Conservation (phyloP, 2,113 vertebrate species). For the Xerus inauris region DNA sequence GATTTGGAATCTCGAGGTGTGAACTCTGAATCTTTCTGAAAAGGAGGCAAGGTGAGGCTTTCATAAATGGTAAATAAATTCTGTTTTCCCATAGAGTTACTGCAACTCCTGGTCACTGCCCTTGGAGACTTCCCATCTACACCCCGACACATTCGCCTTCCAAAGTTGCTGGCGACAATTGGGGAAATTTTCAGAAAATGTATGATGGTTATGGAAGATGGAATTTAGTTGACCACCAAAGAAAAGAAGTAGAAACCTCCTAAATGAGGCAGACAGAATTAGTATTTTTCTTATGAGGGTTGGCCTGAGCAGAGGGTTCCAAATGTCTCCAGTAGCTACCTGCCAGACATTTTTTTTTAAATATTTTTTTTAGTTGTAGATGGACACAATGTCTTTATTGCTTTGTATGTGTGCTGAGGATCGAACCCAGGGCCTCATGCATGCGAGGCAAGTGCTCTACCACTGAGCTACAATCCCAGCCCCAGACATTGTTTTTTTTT, state of each 20-base stretch:
- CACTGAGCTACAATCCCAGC: too few species aligned
- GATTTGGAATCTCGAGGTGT: not conserved
- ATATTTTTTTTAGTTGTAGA: not conserved
- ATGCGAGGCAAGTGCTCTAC: too few species aligned
- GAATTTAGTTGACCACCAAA: slow-evolving; percentile 72
- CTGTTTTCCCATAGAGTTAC: not conserved
- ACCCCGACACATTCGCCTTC: not conserved
- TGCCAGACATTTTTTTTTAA: slow-evolving; percentile 60
- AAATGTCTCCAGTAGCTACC: slow-evolving; percentile 68
- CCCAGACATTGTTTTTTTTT: too few species aligned
- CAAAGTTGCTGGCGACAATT: not conserved
- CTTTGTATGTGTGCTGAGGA: too few species aligned
- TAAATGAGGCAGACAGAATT: slow-evolving; percentile 69
- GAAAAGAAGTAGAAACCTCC: slow-evolving; percentile 49
- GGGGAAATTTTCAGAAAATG: slow-evolving; percentile 58
- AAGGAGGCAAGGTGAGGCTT: not conserved
- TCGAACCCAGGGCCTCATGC: too few species aligned
- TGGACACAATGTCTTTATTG: too few species aligned
- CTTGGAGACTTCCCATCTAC: not conserved
- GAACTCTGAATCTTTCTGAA: not conserved
- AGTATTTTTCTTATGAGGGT: slow-evolving; percentile 75
- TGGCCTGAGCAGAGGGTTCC: slow-evolving; percentile 63
- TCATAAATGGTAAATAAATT: not conserved
- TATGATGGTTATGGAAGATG: slow-evolving; percentile 65
- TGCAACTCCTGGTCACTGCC: not conserved